phyloP scores from a whole-genome alignment of 2,797 vertebrate genomes.

The Cuniculus paca region DNA sequence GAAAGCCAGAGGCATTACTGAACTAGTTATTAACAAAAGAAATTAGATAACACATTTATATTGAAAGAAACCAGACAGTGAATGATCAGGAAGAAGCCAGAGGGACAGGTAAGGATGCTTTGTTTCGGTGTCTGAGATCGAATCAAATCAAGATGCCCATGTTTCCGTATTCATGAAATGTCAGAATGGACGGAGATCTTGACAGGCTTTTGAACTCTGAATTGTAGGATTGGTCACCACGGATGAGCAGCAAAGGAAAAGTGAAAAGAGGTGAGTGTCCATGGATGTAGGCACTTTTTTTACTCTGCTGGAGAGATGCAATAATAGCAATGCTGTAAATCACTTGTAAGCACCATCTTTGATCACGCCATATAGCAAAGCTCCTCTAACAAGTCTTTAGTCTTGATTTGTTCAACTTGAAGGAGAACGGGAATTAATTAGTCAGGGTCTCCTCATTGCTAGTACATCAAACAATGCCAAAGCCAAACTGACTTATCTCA shows the following conservation, averaged over 20 bases:
- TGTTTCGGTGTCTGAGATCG: conserved; percentile 11
- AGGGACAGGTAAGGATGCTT: neutral
- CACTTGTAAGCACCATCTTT: neutral
- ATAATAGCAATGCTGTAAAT: neutral
- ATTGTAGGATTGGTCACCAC: neutral
- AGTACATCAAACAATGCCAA: neutral
- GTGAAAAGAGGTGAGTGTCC: neutral
- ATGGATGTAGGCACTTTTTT: neutral
- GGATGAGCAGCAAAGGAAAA: neutral
- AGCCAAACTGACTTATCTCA: neutral
- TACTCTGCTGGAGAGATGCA: neutral
- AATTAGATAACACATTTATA: conserved; percentile 26
- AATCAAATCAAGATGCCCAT: neutral
- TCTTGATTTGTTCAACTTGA: neutral
- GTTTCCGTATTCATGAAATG: neutral
- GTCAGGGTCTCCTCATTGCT: neutral
- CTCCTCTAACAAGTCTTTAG: neutral
- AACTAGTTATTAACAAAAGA: neutral
- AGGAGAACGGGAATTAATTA: neutral
- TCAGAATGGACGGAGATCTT: neutral
- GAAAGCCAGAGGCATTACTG: neutral
- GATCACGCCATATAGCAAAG: neutral
- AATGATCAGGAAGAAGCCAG: neutral
- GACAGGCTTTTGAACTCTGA: neutral
- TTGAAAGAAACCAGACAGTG: conserved; percentile 57